Percentiles rank a stretch among this genome's conserved stretches.
Evolutionary conservation across 2,888 invertebrate genomes (phyloP).

Genomic region (Alentia gelatinosa): DNA sequence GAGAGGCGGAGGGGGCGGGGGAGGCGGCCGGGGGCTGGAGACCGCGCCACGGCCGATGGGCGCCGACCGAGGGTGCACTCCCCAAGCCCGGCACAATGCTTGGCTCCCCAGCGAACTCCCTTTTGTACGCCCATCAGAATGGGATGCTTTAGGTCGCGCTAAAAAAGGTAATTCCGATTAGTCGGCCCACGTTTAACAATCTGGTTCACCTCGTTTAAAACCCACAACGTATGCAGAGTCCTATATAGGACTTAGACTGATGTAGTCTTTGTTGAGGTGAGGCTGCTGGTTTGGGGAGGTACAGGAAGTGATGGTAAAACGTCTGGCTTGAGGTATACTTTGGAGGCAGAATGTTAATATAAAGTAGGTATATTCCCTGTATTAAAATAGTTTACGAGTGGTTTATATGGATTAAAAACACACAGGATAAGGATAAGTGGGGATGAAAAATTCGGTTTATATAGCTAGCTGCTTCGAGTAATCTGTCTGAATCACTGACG

Average conservation of each 20-base stretch:
- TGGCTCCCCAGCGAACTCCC: not conserved
- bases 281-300: not conserved
- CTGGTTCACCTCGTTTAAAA: conserved; percentile 17
- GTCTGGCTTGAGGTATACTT: too few species aligned
- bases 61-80: not conserved
- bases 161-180: conserved; percentile 10
- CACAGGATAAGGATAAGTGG: too few species aligned
- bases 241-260: not conserved
- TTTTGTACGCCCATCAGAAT: not conserved
- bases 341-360: too few species aligned
- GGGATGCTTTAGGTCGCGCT: not conserved
- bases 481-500: too few species aligned
- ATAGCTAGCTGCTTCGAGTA: too few species aligned
- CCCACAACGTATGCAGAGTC: not conserved
- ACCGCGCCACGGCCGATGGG: not conserved
- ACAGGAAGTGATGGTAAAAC: too few species aligned
- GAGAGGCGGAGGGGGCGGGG: not conserved
- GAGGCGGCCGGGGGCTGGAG: not conserved
- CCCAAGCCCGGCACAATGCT: not conserved
- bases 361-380: too few species aligned
- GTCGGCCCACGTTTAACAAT: not conserved
- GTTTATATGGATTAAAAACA: too few species aligned
- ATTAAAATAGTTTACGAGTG: too few species aligned
- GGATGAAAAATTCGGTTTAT: too few species aligned
- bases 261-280: too few species aligned